phyloP scores from a whole-genome alignment of 2,113 vertebrate genomes.

The Lepidothrix coronata region DNA sequence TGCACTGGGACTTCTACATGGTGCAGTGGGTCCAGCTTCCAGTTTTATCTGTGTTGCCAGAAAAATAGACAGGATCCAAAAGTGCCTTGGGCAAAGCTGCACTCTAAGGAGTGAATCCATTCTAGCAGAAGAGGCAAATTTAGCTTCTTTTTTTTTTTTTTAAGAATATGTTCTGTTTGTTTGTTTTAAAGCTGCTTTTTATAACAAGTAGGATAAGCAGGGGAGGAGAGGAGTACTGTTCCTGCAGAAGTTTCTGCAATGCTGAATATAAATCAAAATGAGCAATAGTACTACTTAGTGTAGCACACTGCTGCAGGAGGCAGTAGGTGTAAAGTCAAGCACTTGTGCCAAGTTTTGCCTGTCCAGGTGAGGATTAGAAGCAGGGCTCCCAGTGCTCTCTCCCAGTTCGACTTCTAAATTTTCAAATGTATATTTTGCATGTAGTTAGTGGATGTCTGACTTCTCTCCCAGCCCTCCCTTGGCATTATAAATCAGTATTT shows the following conservation, averaged over 20 bases:
- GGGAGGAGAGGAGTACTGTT: not conserved
- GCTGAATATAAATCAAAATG: not conserved
- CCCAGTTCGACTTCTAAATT: not conserved
- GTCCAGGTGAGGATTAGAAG: not conserved
- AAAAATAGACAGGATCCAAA: not conserved
- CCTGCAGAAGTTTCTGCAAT: not conserved
- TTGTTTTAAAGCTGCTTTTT: not conserved
- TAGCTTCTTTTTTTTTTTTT: not conserved
- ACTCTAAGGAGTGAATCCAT: not conserved
- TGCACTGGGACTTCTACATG: not conserved
- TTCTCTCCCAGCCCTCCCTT: not conserved
- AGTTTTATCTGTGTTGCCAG: not conserved
- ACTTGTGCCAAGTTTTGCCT: not conserved
- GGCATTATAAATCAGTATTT: not conserved
- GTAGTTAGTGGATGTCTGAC: not conserved
- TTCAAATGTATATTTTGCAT: not conserved
- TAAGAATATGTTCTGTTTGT: not conserved
- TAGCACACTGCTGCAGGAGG: not conserved
- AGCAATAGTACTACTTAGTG: not conserved
- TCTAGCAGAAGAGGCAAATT: not conserved
- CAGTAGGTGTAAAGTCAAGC: not conserved
- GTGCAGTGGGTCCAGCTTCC: not conserved
- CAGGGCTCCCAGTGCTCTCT: not conserved
- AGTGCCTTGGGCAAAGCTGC: not conserved
- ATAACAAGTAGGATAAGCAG: not conserved